These are phyloP conservation scores for Tinea semifulvella DNA, from an alignment of 2,888 invertebrate species.

Conservation along the genomic window DNA sequence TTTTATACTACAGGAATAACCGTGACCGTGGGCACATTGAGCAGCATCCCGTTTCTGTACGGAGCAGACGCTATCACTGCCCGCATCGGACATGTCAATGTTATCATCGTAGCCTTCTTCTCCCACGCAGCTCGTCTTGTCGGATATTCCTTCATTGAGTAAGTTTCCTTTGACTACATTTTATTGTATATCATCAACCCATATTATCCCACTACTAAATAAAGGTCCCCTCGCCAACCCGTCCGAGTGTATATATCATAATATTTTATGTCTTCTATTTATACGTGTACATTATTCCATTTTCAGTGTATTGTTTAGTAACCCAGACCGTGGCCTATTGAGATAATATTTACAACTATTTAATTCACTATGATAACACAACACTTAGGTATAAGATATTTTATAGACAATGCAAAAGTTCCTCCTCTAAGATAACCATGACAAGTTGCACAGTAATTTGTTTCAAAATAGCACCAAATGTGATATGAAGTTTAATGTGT, in stretches of 20 bases:
- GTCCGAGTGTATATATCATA: neutral
- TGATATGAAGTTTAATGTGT: slow-evolving; percentile 15
- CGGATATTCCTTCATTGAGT: slow-evolving; percentile 88
- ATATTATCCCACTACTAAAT: too few species aligned
- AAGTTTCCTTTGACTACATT: slow-evolving; percentile 36
- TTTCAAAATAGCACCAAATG: neutral
- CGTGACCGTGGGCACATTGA: slow-evolving; percentile 84
- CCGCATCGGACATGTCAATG: slow-evolving; percentile 83
- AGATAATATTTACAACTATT: slow-evolving; percentile 11
- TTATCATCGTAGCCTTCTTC: slow-evolving; percentile 85
- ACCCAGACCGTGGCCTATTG: slow-evolving; percentile 14
- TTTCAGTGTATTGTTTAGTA: neutral
- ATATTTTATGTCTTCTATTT: neutral
- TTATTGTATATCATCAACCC: too few species aligned
- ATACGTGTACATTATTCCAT: neutral
- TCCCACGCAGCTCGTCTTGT: slow-evolving; percentile 84
- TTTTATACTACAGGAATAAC: slow-evolving; percentile 76
- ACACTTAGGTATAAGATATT: neutral
- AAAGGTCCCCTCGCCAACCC: too few species aligned
- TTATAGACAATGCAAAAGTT: slow-evolving; percentile 1
- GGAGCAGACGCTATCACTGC: slow-evolving; percentile 85
- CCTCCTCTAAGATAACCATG: neutral
- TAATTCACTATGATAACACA: slow-evolving; percentile 5
- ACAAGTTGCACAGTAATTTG: slow-evolving; percentile 1
- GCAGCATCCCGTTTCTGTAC: slow-evolving; percentile 85